These are phyloP conservation scores for Anarhynchus alexandrinus DNA, from an alignment of 2,113 vertebrate genomes.

Conservation along the genomic window DNA sequence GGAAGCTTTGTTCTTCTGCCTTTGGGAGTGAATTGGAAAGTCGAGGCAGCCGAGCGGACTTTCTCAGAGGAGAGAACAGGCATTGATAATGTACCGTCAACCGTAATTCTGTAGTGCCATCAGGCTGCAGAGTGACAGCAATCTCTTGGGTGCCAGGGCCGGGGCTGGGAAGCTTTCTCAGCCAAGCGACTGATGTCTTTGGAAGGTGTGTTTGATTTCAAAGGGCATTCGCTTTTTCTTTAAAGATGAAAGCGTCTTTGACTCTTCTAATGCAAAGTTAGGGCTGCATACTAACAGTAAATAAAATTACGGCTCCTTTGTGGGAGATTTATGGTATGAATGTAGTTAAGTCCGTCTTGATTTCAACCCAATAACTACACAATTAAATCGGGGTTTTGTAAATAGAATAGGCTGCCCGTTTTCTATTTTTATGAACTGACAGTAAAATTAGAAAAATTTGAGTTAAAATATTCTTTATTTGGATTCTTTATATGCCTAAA, in stretches of 20 bases:
- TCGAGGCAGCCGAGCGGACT: constrained; percentile 46
- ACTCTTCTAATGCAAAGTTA: constrained; percentile 24
- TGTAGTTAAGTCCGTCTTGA: neutral
- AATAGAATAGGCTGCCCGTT: neutral
- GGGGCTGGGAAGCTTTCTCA: constrained; percentile 51
- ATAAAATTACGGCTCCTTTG: neutral
- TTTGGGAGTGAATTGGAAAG: constrained; percentile 55
- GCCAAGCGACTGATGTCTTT: constrained; percentile 51
- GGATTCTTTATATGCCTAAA: neutral
- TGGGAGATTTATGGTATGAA: constrained; percentile 16
- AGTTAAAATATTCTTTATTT: neutral
- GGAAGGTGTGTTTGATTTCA: constrained; percentile 63
- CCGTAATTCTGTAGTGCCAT: constrained; percentile 59
- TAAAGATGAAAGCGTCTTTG: constrained; percentile 49
- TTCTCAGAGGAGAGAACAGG: constrained; percentile 49
- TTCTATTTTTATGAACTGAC: neutral
- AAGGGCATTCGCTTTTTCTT: constrained; percentile 50
- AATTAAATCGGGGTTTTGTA: neutral
- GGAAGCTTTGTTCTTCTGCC: constrained; percentile 59
- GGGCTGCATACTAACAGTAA: neutral
- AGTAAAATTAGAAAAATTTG: neutral
- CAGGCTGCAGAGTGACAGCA: constrained; percentile 49
- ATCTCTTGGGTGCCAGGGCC: constrained; percentile 48
- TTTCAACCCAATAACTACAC: constrained; percentile 15
- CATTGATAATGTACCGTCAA: constrained; percentile 11